Evolutionary conservation across 2,113 vertebrate genomes (phyloP).

Genomic region (Solea senegalensis): DNA sequence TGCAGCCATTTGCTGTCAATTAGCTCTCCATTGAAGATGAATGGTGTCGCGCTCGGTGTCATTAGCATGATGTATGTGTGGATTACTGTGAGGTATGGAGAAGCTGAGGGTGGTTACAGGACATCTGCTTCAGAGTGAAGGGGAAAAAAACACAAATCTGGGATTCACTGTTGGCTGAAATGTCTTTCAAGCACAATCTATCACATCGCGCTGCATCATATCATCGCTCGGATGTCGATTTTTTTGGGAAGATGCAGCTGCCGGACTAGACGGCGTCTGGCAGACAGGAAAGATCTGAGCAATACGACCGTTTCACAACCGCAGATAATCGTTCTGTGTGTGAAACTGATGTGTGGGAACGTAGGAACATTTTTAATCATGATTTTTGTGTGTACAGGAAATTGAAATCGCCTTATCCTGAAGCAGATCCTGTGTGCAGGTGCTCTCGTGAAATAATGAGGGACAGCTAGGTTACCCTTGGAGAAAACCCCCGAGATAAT

Average conservation of each 20-base stretch:
- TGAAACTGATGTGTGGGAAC: neutral
- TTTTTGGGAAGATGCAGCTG: slow-evolving; percentile 1
- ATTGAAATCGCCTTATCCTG: slow-evolving; percentile 49
- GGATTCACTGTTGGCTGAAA: neutral
- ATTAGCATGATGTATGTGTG: slow-evolving; percentile 4
- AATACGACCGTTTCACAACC: slow-evolving; percentile 5
- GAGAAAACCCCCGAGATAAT: slow-evolving; percentile 48
- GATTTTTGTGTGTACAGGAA: slow-evolving; percentile 47
- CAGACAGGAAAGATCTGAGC: neutral
- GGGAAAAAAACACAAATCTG: neutral
- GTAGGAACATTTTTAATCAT: slow-evolving; percentile 18
- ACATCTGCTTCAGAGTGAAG: slow-evolving; percentile 8
- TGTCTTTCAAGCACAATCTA: neutral
- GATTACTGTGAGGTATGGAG: neutral
- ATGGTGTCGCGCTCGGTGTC: neutral
- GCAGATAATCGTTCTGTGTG: neutral
- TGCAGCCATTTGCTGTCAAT: slow-evolving; percentile 32
- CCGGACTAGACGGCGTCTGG: neutral
- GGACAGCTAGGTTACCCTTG: slow-evolving; percentile 19
- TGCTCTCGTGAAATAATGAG: slow-evolving; percentile 47
- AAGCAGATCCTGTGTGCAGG: slow-evolving; percentile 30
- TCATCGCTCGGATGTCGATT: slow-evolving; percentile 1
- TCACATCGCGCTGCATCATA: slow-evolving; percentile 1
- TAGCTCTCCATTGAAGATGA: slow-evolving; percentile 12
- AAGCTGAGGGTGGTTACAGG: slow-evolving; percentile 7